phyloP scores from a whole-genome alignment of 2,797 vertebrate genomes.

The Mycteria americana region DNA sequence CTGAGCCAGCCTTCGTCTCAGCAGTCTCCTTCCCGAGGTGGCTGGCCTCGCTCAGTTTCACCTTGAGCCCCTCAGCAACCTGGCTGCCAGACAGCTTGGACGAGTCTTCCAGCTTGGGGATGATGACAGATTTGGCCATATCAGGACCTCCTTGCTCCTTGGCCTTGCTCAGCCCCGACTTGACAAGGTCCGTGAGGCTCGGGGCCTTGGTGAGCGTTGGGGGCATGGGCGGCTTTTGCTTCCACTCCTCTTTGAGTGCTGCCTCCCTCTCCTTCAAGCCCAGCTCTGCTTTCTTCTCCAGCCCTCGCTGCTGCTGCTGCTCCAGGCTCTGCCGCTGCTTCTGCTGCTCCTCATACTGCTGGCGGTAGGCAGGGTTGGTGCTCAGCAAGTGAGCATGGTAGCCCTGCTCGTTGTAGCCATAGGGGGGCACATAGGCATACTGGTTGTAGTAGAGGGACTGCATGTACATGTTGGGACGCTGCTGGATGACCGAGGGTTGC shows the following conservation, averaged over 20 bases:
- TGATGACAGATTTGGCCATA: conserved; percentile 87
- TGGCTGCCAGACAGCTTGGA: conserved; percentile 82
- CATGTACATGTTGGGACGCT: conserved; percentile 98
- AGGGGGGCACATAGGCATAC: conserved; percentile 95
- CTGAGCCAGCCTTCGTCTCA: conserved; percentile 83
- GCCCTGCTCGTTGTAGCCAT: conserved; percentile 93
- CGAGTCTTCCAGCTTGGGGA: conserved; percentile 89
- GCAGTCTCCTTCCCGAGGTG: conserved; percentile 87
- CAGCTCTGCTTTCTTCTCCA: conserved; percentile 90
- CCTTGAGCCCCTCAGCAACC: conserved; percentile 89
- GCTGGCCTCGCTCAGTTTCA: conserved; percentile 88
- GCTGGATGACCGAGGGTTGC: conserved; percentile 96
- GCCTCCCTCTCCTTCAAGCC: conserved; percentile 90
- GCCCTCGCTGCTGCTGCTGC: conserved; percentile 82
- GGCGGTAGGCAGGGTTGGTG: conserved; percentile 90
- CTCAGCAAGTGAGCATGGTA: conserved; percentile 95
- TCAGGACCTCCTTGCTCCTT: conserved; percentile 86
- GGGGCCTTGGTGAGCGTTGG: conserved; percentile 92
- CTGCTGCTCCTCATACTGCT: conserved; percentile 92
- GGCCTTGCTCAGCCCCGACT: conserved; percentile 84
- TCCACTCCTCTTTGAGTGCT: conserved; percentile 92
- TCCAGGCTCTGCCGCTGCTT: conserved; percentile 90
- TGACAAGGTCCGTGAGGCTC: conserved; percentile 90
- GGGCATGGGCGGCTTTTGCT: conserved; percentile 90
- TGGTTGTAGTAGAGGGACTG: conserved; percentile 99